Percentiles rank a stretch among this genome's conserved stretches.
Conservation (phyloP, 2,888 invertebrate species). For the Entomobrya multifasciata region DNA sequence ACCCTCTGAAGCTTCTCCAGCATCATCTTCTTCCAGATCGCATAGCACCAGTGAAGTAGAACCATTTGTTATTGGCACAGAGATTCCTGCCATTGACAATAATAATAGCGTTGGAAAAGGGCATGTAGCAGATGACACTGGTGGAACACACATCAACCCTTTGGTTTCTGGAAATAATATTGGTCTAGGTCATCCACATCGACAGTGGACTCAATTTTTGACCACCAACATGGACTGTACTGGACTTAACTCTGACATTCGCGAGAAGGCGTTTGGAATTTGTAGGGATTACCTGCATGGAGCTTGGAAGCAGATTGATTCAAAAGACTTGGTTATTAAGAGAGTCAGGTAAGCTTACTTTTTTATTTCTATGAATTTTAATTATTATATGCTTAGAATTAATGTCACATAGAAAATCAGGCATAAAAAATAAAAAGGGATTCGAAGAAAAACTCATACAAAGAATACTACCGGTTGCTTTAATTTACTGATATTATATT, state of each 20-base stretch:
- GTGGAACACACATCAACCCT: slow-evolving; percentile 34
- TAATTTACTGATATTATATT: too few relatives aligned
- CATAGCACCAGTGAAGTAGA: neutral
- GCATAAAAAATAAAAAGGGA: too few relatives aligned
- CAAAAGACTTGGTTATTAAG: slow-evolving; percentile 89
- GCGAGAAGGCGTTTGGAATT: slow-evolving; percentile 90
- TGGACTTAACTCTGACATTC: slow-evolving; percentile 85
- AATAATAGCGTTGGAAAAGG: neutral
- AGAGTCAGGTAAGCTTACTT: slow-evolving; percentile 87
- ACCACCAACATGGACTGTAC: slow-evolving; percentile 73
- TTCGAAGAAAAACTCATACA: too few relatives aligned
- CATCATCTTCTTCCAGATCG: slow-evolving; percentile 43
- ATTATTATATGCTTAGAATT: neutral
- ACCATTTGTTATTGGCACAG: slow-evolving; percentile 3
- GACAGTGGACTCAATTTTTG: slow-evolving; percentile 68
- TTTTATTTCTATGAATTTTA: neutral
- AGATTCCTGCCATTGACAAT: neutral
- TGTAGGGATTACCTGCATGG: slow-evolving; percentile 95
- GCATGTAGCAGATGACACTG: neutral
- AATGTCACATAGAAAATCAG: too few relatives aligned
- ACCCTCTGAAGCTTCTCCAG: slow-evolving; percentile 2
- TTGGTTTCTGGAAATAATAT: slow-evolving; percentile 32
- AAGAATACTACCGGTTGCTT: too few relatives aligned
- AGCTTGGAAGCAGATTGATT: slow-evolving; percentile 92
- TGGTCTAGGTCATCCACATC: slow-evolving; percentile 54